Evolutionary conservation across 2,888 invertebrate species (phyloP), one percentile per base, ranked within the genome.

Genomic region (Drosophila sordidula): DNA sequence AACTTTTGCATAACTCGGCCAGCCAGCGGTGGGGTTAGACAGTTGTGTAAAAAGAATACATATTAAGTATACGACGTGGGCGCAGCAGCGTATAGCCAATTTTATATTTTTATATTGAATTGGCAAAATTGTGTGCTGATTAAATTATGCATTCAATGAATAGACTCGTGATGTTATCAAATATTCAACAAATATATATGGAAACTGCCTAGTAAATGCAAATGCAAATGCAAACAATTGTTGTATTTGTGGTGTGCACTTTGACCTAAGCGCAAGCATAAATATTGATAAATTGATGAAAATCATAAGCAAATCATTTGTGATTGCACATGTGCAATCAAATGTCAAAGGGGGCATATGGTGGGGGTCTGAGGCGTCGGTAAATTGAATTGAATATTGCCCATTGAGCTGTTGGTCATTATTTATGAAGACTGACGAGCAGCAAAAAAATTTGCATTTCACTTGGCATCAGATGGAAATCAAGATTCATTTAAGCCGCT

Each of bases 401-500:
- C 39, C 38, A 52, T 25, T 46, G 39, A 36, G 46, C 66, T 29
- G 42, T 47, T 45, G 56, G 67, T 61, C 68, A 80, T 81, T 78
- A 78, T 67, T 84, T 76, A 81, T 78, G 68, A 70, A 49, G 65
- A 66, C 54, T 54, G 84, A 66, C 59, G 50, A 32, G 39, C 39
- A 9, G 29, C 29, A 52, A 50, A 41, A 56, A 68, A 72, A 86
- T 79, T 84, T 81, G 63, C 77, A 81, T 86, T 74, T 81, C 65
- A 67, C 65, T 74, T 74, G 70, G 61, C 69, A 56, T 39, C 83
- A 74, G 84, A 86, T 79, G 61, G 67, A 67, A 80, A 86, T 83
- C 84, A 86, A 86, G 83, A 80, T 74, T 83, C 76, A 70, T 52
- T 83, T 81, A 70, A 83, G 84, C 67, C 69, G 68, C 65, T 72